Conservation (phyloP, 2,888 invertebrate genomes). For the Silvanus unidentatus region DNA sequence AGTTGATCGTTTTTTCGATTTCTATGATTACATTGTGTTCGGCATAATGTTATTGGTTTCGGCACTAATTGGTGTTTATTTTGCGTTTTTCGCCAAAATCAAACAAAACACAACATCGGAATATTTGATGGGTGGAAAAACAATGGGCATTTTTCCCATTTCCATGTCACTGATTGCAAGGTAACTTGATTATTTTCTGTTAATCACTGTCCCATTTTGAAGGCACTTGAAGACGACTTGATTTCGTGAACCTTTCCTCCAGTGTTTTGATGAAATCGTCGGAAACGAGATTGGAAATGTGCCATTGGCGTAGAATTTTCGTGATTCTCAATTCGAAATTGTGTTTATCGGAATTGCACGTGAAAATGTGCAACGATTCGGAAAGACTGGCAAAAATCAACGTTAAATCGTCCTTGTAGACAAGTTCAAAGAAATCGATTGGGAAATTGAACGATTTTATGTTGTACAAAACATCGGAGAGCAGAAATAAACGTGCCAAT, state of each 20-base stretch:
- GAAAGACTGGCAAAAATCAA: constrained; percentile 71
- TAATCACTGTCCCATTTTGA: constrained; percentile 82
- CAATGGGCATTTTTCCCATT: constrained; percentile 72
- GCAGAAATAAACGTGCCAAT: constrained; percentile 84
- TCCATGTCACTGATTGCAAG: constrained; percentile 73
- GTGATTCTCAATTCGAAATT: constrained; percentile 83
- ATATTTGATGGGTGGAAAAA: constrained; percentile 69
- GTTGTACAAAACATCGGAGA: constrained; percentile 94
- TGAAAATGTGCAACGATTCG: background rate
- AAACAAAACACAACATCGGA: constrained; percentile 66
- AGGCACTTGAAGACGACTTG: too few relatives aligned
- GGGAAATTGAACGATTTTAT: constrained; percentile 78
- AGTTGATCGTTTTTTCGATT: constrained; percentile 49
- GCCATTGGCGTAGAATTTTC: constrained; percentile 88
- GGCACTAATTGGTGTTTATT: constrained; percentile 63
- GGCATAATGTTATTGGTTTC: constrained; percentile 60
- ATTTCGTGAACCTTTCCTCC: background rate
- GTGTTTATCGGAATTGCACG: constrained; percentile 65
- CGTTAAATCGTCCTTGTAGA: constrained; percentile 52
- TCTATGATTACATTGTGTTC: constrained; percentile 62
- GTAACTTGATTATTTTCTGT: constrained; percentile 50
- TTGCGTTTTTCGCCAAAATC: constrained; percentile 62
- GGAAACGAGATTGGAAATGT: constrained; percentile 91
- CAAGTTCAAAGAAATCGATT: constrained; percentile 44
- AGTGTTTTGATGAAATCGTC: constrained; percentile 77